Conservation (phyloP, 2,888 invertebrate species). For the Sacculina carcini region DNA sequence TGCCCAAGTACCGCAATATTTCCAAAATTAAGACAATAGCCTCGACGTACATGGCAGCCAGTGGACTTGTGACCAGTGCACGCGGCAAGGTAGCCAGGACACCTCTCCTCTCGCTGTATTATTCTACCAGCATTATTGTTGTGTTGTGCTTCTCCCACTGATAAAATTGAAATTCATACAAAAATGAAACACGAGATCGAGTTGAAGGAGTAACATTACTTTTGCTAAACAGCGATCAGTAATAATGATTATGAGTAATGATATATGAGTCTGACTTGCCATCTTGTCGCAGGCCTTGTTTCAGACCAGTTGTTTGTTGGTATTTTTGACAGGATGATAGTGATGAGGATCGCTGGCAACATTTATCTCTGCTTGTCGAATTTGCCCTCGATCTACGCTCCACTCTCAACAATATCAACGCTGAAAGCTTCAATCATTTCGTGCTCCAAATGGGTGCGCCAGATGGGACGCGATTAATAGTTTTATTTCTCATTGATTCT, state of each 20-base stretch:
- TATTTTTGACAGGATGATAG: slow-evolving; percentile 31
- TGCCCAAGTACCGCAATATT: slow-evolving; percentile 49
- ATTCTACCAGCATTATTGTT: no score
- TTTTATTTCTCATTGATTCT: no score
- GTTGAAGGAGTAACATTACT: no score
- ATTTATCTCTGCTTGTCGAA: slow-evolving; percentile 56
- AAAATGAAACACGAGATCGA: neutral
- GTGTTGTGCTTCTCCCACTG: no score
- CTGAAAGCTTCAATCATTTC: slow-evolving; percentile 84
- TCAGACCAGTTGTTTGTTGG: neutral
- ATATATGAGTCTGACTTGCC: neutral
- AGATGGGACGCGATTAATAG: no score
- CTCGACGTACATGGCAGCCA: slow-evolving; percentile 86
- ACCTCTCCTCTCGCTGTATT: no score
- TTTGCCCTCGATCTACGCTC: slow-evolving; percentile 71
- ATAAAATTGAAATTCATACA: neutral
- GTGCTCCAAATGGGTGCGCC: slow-evolving; percentile 62
- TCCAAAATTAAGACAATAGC: slow-evolving; percentile 87
- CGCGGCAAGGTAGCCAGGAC: slow-evolving; percentile 26
- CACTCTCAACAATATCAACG: slow-evolving; percentile 70
- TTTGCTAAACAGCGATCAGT: no score
- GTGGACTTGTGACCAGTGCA: slow-evolving; percentile 54
- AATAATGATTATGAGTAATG: neutral
- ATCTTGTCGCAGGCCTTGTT: neutral
- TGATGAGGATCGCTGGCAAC: slow-evolving; percentile 48